Evolutionary conservation across 2,888 invertebrate genomes (phyloP).

Genomic region (Microctonus brassicae): DNA sequence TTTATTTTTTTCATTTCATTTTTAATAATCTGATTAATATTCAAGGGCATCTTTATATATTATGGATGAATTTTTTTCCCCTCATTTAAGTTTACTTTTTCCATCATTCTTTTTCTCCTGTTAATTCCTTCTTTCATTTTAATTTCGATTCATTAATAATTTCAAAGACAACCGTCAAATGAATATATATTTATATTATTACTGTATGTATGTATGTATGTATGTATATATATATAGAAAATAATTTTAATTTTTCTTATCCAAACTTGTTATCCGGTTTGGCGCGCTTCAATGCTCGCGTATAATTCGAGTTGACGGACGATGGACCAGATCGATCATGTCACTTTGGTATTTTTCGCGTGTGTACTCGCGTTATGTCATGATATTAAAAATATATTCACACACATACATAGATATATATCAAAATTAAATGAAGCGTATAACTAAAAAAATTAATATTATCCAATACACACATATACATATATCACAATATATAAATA

Average conservation of each 20-base stretch:
- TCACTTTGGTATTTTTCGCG: slow-evolving; percentile 29
- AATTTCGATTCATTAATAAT: not conserved
- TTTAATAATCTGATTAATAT: not conserved
- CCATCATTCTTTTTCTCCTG: not conserved
- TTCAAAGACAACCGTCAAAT: not conserved
- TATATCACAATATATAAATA: not conserved
- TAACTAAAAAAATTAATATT: not conserved
- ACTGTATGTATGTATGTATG: too few species aligned
- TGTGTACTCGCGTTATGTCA: slow-evolving; percentile 25
- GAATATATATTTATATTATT: not conserved
- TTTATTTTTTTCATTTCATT: not conserved
- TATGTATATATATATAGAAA: too few species aligned
- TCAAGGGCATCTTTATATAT: not conserved
- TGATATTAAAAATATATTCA: not conserved
- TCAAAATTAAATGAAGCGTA: not conserved
- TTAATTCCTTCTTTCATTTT: not conserved
- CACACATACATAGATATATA: not conserved
- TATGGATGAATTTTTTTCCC: not conserved
- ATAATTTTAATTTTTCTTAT: slow-evolving; percentile 3
- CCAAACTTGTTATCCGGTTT: slow-evolving; percentile 26
- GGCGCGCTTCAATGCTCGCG: slow-evolving; percentile 26
- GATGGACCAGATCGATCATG: slow-evolving; percentile 35
- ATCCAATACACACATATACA: not conserved
- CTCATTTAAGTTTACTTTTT: not conserved
- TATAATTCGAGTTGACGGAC: slow-evolving; percentile 26